Evolutionary conservation across 2,888 invertebrate genomes (phyloP), one percentile per base, ranked within the genome.

Genomic region (Anoncus sp.): DNA sequence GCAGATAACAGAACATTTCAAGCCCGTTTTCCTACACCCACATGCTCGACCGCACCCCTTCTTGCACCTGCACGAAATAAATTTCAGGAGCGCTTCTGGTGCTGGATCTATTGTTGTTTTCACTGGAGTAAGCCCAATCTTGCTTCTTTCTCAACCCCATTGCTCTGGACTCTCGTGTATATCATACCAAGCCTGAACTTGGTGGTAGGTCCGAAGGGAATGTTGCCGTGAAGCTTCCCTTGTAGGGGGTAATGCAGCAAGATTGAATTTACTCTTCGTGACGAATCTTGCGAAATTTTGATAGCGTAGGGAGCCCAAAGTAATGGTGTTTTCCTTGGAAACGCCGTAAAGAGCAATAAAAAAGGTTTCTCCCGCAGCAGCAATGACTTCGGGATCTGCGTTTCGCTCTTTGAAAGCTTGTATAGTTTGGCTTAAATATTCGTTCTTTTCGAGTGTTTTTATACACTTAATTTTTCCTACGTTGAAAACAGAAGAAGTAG

Each of bases 131-230:
- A 55, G 31, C 31, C 55, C 31, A 31, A 43, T 43, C n/a, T 43
- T 24, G 60, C n/a, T 60, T 43, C 14, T 31, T 40, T 18, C 22
- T 40, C 59, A 59, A 31, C 4, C 31, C 31, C 31, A 31, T 31
- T 31, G 31, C 31, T n/a, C 47, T 20, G 18, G 7, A 16, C 47
- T 47, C 18, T 9, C n/a, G n/a, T n/a, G 7, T 4, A 47, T 16
- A 18, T 47, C 18, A 20, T 47, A 47, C 9, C 47, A 47, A 16
- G 18, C 47, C 47, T 18, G 40, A 53, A 62, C 62, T 51, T 75
- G 79, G 18, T 72, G 43, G 18, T 80, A 79, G 12, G 73, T 72
- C 22, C 79, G 45, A 7, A 79, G 51, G 6, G 75, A 76, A 67
- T 79, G 72, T 12, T 62, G 69, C 0, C 35, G n/a, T 47, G 62